Evolutionary conservation across 2,113 vertebrate genomes (phyloP), one percentile per base, ranked within the genome.

Genomic region (Tachycineta bicolor): DNA sequence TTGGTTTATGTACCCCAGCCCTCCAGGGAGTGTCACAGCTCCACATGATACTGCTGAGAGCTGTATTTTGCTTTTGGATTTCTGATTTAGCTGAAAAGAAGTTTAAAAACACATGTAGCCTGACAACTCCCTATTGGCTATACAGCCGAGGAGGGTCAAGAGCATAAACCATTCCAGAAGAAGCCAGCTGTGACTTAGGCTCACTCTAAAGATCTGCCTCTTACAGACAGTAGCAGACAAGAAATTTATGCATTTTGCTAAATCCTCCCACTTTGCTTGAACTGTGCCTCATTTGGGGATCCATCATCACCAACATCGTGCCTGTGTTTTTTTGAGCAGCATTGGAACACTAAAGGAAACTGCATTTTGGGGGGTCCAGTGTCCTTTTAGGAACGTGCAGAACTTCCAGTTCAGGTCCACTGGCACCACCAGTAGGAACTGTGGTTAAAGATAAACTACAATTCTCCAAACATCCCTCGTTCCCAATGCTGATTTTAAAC

Each of bases 161-260:
- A 97, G 71, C 83, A 90, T 88, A 95, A 97, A 94, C 58, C 69
- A 63, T 96, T 96, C 92, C 92, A 96, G 95, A 93, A 91, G 94
- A 96, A 97, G 88, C 81, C 96, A 97, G 96, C 96, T 97, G 96
- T 94, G 96, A 91, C 93, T 96, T 69, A 89, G 95, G 91, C 89
- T 97, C 53, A 5, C 95, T 92, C 90, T 95, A 77, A 91, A 95
- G 97, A 93, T 93, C 77, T 97, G 97, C 82, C 77, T 82, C 65
- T 62, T 52, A 87, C 92, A 97, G 56, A 94, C 69, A 96, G 90
- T 94, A 96, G 94, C 96, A 62, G 88, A 90, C 24, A 43, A 62
- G 83, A 95, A 97, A 93, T 96, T 93, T 94, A 97, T 94, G 68
- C 94, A 87, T 96, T 95, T 93, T 93, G 56, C 76, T 82, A 93